Percentiles rank a stretch among this genome's conserved stretches.
Conservation (phyloP, 1,140 invertebrate species). For the Sycobia sp. region DNA sequence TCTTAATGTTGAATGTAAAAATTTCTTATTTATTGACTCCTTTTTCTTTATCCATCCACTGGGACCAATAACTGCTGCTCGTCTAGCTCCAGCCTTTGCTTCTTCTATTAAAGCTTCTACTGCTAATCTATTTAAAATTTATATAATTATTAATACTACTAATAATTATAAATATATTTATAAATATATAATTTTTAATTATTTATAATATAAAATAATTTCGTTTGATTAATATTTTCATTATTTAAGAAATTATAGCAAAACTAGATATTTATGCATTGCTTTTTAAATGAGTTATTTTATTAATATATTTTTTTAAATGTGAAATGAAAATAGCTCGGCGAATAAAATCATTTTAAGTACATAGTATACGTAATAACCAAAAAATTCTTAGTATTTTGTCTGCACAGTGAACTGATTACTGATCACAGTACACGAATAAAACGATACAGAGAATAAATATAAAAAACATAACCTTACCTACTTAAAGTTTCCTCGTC, state of each 20-base stretch:
- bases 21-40: slow-evolving; percentile 67
- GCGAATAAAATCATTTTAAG: not conserved
- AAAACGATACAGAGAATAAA: not conserved
- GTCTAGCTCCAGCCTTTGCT: slow-evolving; percentile 65
- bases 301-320: not conserved
- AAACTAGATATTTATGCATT: not conserved
- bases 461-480: slow-evolving; percentile 30
- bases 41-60: slow-evolving; percentile 68
- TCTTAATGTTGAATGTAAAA: slow-evolving; percentile 59
- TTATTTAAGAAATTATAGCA: not conserved
- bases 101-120: slow-evolving; percentile 68
- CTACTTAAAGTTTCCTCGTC: slow-evolving; percentile 47
- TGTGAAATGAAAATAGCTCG: too few relatives aligned
- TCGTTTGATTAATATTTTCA: not conserved
- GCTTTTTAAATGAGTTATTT: not conserved
- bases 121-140: slow-evolving; percentile 61
- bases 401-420: not conserved
- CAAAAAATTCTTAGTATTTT: not conserved
- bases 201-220: not conserved
- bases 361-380: too few relatives aligned
- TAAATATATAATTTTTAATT: not conserved
- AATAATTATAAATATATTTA: not conserved
- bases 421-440: not conserved
- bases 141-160: not conserved
- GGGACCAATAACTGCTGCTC: slow-evolving; percentile 68